Evolutionary conservation across 1,140 invertebrate species (phyloP).

Genomic region (Pantala flavescens): DNA sequence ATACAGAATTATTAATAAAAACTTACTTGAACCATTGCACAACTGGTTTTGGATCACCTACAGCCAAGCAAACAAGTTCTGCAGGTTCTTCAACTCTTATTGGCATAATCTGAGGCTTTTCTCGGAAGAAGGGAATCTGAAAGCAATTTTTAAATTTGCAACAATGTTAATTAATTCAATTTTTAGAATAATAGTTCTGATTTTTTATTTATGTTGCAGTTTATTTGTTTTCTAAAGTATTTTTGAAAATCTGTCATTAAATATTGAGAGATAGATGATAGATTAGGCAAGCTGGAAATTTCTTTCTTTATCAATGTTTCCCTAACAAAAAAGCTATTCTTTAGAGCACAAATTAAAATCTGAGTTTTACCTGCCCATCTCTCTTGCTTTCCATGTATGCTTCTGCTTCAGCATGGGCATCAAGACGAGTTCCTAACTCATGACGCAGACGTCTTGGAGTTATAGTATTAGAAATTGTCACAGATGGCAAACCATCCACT

Average conservation of each 20-base stretch:
- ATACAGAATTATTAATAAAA: no score
- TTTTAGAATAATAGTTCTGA: no score
- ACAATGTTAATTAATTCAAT: background rate
- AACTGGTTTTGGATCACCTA: slow-evolving; percentile 77
- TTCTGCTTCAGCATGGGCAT: slow-evolving; percentile 73
- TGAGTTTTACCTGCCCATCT: slow-evolving; percentile 44
- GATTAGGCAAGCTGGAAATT: no score
- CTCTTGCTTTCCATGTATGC: slow-evolving; percentile 69
- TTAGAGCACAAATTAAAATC: no score
- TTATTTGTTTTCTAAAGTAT: no score
- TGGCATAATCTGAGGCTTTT: slow-evolving; percentile 66
- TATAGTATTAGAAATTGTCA: slow-evolving; percentile 11
- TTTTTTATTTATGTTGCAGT: no score
- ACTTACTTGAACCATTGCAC: slow-evolving; percentile 89
- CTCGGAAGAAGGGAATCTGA: slow-evolving; percentile 64
- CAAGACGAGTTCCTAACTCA: slow-evolving; percentile 65
- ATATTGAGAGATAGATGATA: no score
- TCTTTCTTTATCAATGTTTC: no score
- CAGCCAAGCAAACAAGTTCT: slow-evolving; percentile 70
- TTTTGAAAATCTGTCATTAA: no score
- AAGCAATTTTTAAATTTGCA: slow-evolving; percentile 11
- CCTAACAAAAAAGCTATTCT: no score
- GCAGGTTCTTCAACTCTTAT: slow-evolving; percentile 68
- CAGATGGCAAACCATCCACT: background rate
- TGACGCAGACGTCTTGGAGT: slow-evolving; percentile 63